A percentile compares a stretch with the other conserved stretches of the same genome.
Evolutionary conservation across 1,140 invertebrate species (phyloP).

Genomic region (Batillaria attramentaria): DNA sequence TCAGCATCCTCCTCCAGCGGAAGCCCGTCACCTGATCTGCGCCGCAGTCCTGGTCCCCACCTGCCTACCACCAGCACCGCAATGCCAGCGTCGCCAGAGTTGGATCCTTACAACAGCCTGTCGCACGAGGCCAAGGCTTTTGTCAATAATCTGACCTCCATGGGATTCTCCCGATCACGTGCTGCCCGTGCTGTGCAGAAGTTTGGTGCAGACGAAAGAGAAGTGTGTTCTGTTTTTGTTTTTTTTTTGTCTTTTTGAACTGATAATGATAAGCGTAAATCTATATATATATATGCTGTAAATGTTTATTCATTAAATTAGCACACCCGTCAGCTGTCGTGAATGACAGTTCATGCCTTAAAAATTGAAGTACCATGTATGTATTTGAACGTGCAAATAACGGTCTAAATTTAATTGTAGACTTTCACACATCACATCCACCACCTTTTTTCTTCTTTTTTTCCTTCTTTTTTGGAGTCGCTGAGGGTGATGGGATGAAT

Average conservation of each 20-base stretch:
- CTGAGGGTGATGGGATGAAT: no score
- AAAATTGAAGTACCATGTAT: no score
- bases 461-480: background rate
- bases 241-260: background rate
- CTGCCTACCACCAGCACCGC: background rate
- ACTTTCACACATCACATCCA: background rate
- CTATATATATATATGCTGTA: no score
- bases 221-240: constrained; percentile 75
- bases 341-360: no score
- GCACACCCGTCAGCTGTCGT: background rate
- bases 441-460: background rate
- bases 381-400: no score
- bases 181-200: constrained; percentile 82
- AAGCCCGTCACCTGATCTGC: background rate
- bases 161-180: constrained; percentile 88
- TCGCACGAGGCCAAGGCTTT: constrained; percentile 77
- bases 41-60: background rate
- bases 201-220: constrained; percentile 87
- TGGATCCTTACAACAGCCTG: constrained; percentile 76
- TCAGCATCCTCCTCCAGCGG: constrained; percentile 6
- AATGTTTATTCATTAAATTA: background rate
- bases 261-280: background rate
- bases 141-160: constrained; percentile 81
- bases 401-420: background rate
- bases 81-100: constrained; percentile 17